A percentile compares a stretch with the other conserved stretches of the same genome.
Evolutionary conservation across 1,140 invertebrate genomes (phyloP).

Genomic region (Asobara japonica): DNA sequence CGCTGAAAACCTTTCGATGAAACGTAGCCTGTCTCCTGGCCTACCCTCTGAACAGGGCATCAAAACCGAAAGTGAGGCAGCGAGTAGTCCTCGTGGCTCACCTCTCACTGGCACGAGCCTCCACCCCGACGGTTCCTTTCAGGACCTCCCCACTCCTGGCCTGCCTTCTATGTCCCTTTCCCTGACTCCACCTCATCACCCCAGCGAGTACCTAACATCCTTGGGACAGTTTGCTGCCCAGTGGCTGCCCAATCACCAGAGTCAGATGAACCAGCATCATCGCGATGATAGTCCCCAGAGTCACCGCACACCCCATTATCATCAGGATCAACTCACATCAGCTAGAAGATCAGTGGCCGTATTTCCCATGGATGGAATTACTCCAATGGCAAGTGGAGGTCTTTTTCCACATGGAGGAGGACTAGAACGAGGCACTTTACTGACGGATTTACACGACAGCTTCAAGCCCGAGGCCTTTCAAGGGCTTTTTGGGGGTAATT

Average conservation of each 20-base stretch:
- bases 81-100: constrained; percentile 60
- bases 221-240: constrained; percentile 59
- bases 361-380: constrained; percentile 57
- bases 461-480: constrained; percentile 61
- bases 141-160: constrained; percentile 60
- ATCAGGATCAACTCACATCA: constrained; percentile 43
- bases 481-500: constrained; percentile 51
- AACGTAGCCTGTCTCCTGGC: constrained; percentile 49
- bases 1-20: constrained; percentile 63
- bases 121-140: constrained; percentile 53
- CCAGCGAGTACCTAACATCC: constrained; percentile 63
- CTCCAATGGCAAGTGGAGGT: constrained; percentile 45
- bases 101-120: constrained; percentile 53
- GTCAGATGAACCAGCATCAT: constrained; percentile 44
- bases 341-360: constrained; percentile 49
- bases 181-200: constrained; percentile 77
- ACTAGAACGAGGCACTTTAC: constrained; percentile 48
- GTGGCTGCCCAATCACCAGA: constrained; percentile 57
- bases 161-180: constrained; percentile 78
- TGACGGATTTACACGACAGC: constrained; percentile 58
- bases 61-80: constrained; percentile 60
- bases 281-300: constrained; percentile 55
- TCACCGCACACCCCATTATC: constrained; percentile 25
- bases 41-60: constrained; percentile 38
- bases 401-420: constrained; percentile 54